Conservation (phyloP, 1,140 invertebrate genomes). For the Caenorhabditis latens region DNA sequence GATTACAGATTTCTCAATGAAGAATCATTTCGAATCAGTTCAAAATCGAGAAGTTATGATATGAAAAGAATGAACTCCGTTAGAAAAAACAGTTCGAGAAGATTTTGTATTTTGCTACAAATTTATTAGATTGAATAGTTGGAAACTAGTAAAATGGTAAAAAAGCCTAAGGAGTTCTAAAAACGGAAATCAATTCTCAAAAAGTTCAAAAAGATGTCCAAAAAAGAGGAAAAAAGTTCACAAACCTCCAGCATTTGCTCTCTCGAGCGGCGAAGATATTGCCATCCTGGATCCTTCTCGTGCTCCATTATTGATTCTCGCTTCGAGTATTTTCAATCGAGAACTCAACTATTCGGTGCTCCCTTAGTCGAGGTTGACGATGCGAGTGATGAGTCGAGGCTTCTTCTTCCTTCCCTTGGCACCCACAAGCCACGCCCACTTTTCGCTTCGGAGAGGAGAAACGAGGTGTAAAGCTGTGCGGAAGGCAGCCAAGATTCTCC, state of each 20-base stretch:
- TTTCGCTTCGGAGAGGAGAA: background rate
- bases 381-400: constrained; percentile 37
- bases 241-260: constrained; percentile 70
- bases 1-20: no score
- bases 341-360: constrained; percentile 39
- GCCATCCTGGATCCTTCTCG: constrained; percentile 74
- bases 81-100: no score
- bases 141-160: no score
- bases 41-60: no score
- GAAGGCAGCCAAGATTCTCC: background rate
- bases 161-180: no score
- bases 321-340: background rate
- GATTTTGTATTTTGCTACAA: no score
- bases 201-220: background rate
- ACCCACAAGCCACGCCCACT: constrained; percentile 44
- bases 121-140: no score
- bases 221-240: constrained; percentile 15
- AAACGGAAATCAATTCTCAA: background rate
- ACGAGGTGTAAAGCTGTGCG: constrained; percentile 53
- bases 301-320: constrained; percentile 61
- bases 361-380: constrained; percentile 54
- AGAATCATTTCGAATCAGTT: no score
- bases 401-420: background rate
- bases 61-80: no score
- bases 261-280: constrained; percentile 69